Percentiles rank a stretch among this genome's conserved stretches.
phyloP scores from a whole-genome alignment of 1,140 invertebrate species.

The Antheraea mylitta region DNA sequence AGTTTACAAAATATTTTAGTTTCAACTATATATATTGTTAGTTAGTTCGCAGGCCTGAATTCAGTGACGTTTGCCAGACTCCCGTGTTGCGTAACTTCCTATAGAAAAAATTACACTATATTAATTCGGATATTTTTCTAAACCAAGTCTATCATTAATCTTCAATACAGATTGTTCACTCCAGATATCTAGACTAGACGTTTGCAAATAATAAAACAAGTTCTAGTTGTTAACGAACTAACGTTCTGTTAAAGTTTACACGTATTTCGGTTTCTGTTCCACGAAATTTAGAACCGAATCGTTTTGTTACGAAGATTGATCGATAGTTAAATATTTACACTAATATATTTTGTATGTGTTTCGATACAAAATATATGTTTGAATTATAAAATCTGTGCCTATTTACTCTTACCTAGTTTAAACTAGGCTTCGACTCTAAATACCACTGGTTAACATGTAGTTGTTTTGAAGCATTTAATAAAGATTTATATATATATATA shows the following conservation, averaged over 20 bases:
- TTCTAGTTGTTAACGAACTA: neutral
- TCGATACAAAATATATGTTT: neutral
- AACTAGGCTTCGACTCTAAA: neutral
- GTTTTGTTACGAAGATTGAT: conserved; percentile 13
- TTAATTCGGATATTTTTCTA: conserved; percentile 19
- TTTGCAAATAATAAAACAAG: conserved; percentile 16
- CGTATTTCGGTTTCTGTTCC: conserved; percentile 3
- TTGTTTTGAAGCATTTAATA: neutral
- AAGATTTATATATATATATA: too few relatives aligned
- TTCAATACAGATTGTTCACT: conserved; percentile 8
- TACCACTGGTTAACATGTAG: neutral
- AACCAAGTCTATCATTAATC: conserved; percentile 20
- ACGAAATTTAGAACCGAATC: neutral
- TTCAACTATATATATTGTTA: conserved; percentile 38
- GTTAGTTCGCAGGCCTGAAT: conserved; percentile 32
- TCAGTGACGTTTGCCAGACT: conserved; percentile 48
- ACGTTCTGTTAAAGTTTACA: neutral
- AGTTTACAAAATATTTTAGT: conserved; percentile 43
- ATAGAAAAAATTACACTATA: conserved; percentile 11
- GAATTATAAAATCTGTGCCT: neutral
- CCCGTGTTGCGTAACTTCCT: conserved; percentile 39
- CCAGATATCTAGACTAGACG: conserved; percentile 12
- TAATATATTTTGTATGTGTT: conserved; percentile 4
- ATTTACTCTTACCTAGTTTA: neutral
- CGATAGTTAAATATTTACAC: conserved; percentile 7